Evolutionary conservation across 2,113 vertebrate genomes (phyloP).

Genomic region (Ia io): DNA sequence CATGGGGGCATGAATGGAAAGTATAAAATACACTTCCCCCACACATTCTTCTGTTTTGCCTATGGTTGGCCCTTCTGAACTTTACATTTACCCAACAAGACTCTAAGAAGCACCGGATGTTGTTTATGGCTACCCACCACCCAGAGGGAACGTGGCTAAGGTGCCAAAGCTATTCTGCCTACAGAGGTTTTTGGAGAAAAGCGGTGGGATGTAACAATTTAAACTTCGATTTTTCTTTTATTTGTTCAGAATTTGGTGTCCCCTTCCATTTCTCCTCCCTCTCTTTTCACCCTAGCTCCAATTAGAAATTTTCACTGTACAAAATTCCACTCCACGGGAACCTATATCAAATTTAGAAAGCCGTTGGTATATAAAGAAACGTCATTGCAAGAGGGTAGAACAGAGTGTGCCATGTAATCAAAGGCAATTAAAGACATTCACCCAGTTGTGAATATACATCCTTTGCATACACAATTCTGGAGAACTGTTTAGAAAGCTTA

Average conservation of each 20-base stretch:
- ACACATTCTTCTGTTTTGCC: not conserved
- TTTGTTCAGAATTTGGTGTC: slow-evolving; percentile 26
- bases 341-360: slow-evolving; percentile 44
- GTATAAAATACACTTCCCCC: not conserved
- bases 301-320: slow-evolving; percentile 50
- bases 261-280: slow-evolving; percentile 36
- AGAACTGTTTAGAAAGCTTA: slow-evolving; percentile 38
- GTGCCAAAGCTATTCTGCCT: not conserved
- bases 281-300: slow-evolving; percentile 46
- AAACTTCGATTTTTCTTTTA: slow-evolving; percentile 16
- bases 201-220: slow-evolving; percentile 10
- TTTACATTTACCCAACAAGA: not conserved
- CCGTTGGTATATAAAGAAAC: slow-evolving; percentile 25
- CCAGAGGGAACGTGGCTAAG: not conserved
- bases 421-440: slow-evolving; percentile 47
- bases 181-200: slow-evolving; percentile 32
- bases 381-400: slow-evolving; percentile 36
- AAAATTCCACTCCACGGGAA: slow-evolving; percentile 45
- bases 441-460: not conserved
- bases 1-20: not conserved
- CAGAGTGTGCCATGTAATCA: slow-evolving; percentile 56
- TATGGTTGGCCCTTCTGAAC: not conserved
- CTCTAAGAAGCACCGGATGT: not conserved
- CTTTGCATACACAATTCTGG: slow-evolving; percentile 18
- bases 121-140: not conserved